Percentiles rank a stretch among this genome's conserved stretches.
These are phyloP conservation scores for Oostethus manadensis DNA, from an alignment of 2,113 vertebrate genomes.

Conservation along the genomic window DNA sequence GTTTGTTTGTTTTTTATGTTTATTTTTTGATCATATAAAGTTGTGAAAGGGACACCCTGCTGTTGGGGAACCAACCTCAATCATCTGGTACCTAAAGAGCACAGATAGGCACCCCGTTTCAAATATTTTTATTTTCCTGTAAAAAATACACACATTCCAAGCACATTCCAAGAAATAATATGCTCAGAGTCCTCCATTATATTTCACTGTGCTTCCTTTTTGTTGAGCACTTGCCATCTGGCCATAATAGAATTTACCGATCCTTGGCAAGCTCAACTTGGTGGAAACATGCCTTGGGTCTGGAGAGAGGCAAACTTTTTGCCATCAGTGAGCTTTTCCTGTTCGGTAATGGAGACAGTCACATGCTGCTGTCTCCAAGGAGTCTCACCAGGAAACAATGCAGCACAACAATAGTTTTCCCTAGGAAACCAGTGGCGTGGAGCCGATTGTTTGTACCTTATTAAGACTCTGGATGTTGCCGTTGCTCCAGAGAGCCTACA, in stretches of 20 bases:
- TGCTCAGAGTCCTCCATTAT: background rate
- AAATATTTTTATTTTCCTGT: too few species aligned
- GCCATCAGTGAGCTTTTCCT: conserved; percentile 48
- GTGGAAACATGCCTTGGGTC: background rate
- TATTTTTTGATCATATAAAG: background rate
- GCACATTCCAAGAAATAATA: background rate
- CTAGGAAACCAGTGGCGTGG: conserved; percentile 71
- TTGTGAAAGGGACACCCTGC: background rate
- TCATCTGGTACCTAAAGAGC: too few species aligned
- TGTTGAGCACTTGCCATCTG: background rate
- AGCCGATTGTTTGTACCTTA: conserved; percentile 81
- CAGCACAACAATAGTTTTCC: conserved; percentile 76
- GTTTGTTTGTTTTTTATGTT: too few species aligned
- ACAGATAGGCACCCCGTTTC: too few species aligned
- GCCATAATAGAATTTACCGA: background rate
- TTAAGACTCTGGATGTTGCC: conserved; percentile 78
- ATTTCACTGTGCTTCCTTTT: background rate
- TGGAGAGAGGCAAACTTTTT: conserved; percentile 26
- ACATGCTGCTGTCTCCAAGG: conserved; percentile 63
- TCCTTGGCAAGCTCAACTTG: background rate
- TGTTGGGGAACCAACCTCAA: too few species aligned
- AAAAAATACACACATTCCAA: too few species aligned
- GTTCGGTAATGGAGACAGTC: conserved; percentile 62
- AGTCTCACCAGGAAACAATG: conserved; percentile 63
- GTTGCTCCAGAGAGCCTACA: conserved; percentile 76